Conservation (phyloP, 2,113 vertebrate species). For the Calidris pugnax region DNA sequence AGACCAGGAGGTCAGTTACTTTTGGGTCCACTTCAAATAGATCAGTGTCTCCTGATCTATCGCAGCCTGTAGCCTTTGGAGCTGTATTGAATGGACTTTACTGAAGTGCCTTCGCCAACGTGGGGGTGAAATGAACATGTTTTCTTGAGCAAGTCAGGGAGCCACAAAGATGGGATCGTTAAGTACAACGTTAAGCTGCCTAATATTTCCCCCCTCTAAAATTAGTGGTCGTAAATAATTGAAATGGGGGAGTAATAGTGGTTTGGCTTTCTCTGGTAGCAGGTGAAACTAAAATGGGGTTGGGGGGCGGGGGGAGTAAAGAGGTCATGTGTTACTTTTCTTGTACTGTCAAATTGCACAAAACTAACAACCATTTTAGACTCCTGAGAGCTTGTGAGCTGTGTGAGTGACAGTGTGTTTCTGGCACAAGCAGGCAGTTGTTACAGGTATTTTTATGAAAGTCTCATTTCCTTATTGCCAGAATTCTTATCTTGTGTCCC, state of each 20-base stretch:
- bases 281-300: background rate
- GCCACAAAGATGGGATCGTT: background rate
- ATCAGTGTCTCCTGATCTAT: background rate
- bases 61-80: background rate
- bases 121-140: background rate
- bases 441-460: background rate
- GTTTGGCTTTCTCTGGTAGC: background rate
- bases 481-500: background rate
- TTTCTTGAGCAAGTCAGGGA: background rate
- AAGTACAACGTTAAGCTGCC: background rate
- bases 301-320: background rate
- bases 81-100: background rate
- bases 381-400: fast-evolving
- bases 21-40: background rate
- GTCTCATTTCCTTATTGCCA: background rate
- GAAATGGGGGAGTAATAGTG: background rate
- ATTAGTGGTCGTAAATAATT: background rate
- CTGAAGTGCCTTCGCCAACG: background rate
- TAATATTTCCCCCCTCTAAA: background rate
- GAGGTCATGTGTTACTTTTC: background rate
- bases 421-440: background rate
- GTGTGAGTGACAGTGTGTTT: background rate
- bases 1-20: background rate
- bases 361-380: background rate
- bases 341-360: background rate